A percentile compares a stretch with the other conserved stretches of the same genome.
Evolutionary conservation across 2,888 invertebrate genomes (phyloP).

Genomic region (Cryptosula pallasiana): DNA sequence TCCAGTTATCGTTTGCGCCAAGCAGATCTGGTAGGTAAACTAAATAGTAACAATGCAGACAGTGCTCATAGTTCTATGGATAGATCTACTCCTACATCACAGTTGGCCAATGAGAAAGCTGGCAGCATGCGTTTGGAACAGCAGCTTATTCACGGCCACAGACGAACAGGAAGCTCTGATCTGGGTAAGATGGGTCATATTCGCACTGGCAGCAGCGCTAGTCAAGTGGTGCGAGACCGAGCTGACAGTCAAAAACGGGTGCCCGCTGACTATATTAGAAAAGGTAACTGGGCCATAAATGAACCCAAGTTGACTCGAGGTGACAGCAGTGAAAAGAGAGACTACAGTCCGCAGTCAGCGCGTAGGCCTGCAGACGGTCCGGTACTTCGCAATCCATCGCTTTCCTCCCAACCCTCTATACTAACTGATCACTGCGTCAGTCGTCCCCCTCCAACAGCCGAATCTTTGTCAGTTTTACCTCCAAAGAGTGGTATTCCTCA

Average conservation of each 20-base stretch:
- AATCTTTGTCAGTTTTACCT: not conserved
- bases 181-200: not conserved
- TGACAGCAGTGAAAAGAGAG: not conserved
- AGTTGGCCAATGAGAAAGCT: not conserved
- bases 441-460: too few relatives aligned
- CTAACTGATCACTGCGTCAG: conserved; percentile 1
- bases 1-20: not conserved
- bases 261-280: conserved; percentile 10
- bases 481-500: not conserved
- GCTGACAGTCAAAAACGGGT: conserved; percentile 19
- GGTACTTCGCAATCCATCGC: not conserved
- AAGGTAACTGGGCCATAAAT: conserved; percentile 10
- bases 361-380: not conserved
- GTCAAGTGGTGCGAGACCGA: not conserved
- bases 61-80: not conserved
- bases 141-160: conserved; percentile 7
- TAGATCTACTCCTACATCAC: not conserved
- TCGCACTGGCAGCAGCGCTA: not conserved
- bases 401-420: not conserved
- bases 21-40: not conserved
- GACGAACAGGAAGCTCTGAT: not conserved
- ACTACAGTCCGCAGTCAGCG: not conserved
- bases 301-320: conserved; percentile 1
- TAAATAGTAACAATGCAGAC: not conserved
- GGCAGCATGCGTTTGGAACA: conserved; percentile 13